Conservation (phyloP, 2,113 vertebrate species). For the Marmota flaviventris region DNA sequence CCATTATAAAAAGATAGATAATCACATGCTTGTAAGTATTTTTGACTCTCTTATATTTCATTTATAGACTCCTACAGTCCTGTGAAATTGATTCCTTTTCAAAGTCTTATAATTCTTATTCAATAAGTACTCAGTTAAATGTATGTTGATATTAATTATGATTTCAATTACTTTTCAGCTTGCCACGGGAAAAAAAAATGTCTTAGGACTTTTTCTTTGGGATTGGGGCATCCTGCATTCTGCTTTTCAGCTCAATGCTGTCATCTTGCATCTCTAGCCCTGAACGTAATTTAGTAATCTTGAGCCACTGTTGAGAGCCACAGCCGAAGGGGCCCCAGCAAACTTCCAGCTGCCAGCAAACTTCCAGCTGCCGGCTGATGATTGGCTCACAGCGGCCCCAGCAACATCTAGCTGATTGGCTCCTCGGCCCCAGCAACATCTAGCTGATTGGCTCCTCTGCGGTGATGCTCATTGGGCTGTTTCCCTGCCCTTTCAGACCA, state of each 20-base stretch:
- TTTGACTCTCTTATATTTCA: slow-evolving; percentile 29
- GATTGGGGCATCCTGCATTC: rapidly evolving
- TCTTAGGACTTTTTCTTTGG: neutral
- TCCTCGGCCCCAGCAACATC: too few species aligned
- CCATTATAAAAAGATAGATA: neutral
- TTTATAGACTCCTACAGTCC: neutral
- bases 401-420: too few species aligned
- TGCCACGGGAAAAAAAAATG: neutral
- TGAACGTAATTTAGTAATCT: neutral
- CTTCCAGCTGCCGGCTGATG: too few species aligned
- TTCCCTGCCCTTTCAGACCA: too few species aligned
- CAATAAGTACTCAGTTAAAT: neutral
- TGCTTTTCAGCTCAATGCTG: neutral
- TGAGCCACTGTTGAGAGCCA: too few species aligned
- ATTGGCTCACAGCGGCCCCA: too few species aligned
- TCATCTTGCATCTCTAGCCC: neutral
- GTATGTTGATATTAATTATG: neutral
- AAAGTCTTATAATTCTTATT: neutral
- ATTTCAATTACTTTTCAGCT: slow-evolving; percentile 7
- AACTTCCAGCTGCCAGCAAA: too few species aligned
- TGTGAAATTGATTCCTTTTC: neutral
- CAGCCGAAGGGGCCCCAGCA: too few species aligned
- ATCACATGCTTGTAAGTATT: neutral
- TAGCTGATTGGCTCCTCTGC: too few species aligned
- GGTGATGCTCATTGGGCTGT: too few species aligned